These are phyloP conservation scores for Drosophila mulleri DNA, from an alignment of 2,888 invertebrate genomes.

Conservation along the genomic window DNA sequence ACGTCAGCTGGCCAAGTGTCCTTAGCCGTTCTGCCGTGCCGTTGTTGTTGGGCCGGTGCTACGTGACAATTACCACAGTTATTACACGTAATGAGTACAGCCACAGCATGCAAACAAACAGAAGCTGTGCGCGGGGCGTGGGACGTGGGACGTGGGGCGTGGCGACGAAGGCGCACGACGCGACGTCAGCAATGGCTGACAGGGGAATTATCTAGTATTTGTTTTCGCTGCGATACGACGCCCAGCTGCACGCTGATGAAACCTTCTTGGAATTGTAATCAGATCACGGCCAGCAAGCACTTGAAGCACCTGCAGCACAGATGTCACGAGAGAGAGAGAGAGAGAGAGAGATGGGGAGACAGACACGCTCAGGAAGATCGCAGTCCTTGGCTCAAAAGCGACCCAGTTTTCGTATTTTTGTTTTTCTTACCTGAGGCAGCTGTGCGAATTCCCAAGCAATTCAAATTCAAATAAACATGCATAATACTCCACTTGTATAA, in stretches of 20 bases:
- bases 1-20: constrained; percentile 40
- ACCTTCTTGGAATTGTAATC: constrained; percentile 69
- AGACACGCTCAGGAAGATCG: constrained; percentile 9
- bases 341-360: too few relatives aligned
- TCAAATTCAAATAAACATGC: constrained; percentile 28
- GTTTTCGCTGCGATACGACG: constrained; percentile 10
- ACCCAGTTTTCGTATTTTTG: constrained; percentile 3
- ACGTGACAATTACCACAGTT: constrained; percentile 70
- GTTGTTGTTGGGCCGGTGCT: constrained; percentile 25
- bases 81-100: constrained; percentile 59
- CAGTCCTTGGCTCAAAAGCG: constrained; percentile 4
- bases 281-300: constrained; percentile 66
- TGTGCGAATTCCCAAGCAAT: constrained; percentile 22
- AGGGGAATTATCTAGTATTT: constrained; percentile 28
- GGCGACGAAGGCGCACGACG: neutral
- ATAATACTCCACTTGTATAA: constrained; percentile 21
- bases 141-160: too few relatives aligned
- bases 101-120: constrained; percentile 37
- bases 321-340: neutral
- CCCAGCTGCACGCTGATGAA: constrained; percentile 44
- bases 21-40: constrained; percentile 18
- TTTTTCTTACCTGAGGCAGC: constrained; percentile 1
- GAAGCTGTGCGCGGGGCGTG: neutral
- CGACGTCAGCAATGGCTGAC: constrained; percentile 23
- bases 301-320: constrained; percentile 10